Conservation (phyloP, 2,797 vertebrate species). For the Chloroceryle amazona region DNA sequence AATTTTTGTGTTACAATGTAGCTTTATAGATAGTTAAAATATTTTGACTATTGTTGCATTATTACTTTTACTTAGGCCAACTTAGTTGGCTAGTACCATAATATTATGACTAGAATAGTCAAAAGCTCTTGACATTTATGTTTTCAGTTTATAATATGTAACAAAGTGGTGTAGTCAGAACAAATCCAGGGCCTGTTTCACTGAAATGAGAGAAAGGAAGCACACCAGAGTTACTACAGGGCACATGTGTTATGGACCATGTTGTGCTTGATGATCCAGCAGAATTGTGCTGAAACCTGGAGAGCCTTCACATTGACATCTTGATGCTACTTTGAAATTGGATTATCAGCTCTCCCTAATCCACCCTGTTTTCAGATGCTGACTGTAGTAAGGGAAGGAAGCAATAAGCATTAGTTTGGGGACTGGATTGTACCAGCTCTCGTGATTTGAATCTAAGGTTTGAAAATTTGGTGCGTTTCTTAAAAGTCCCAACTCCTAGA, state of each 20-base stretch:
- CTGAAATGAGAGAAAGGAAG: not conserved
- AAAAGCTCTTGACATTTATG: not conserved
- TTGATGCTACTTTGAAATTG: not conserved
- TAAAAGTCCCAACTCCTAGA: not conserved
- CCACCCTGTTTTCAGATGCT: not conserved
- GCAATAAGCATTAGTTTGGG: rapidly evolving
- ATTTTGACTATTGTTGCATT: not conserved
- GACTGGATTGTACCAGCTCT: not conserved
- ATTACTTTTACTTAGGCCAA: not conserved
- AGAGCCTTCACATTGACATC: not conserved
- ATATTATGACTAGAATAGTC: not conserved
- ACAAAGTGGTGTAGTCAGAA: not conserved
- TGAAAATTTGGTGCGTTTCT: not conserved
- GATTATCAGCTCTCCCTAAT: not conserved
- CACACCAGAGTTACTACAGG: not conserved
- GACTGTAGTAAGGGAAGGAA: not conserved
- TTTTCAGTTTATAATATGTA: rapidly evolving
- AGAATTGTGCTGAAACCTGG: not conserved
- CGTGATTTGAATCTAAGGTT: not conserved
- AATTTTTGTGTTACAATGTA: not conserved
- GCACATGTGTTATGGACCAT: rapidly evolving
- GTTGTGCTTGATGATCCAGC: rapidly evolving
- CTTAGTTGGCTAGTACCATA: not conserved
- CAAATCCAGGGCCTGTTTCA: not conserved
- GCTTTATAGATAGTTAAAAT: not conserved